phyloP scores from a whole-genome alignment of 2,888 invertebrate genomes.

The Spicauda simplicius region DNA sequence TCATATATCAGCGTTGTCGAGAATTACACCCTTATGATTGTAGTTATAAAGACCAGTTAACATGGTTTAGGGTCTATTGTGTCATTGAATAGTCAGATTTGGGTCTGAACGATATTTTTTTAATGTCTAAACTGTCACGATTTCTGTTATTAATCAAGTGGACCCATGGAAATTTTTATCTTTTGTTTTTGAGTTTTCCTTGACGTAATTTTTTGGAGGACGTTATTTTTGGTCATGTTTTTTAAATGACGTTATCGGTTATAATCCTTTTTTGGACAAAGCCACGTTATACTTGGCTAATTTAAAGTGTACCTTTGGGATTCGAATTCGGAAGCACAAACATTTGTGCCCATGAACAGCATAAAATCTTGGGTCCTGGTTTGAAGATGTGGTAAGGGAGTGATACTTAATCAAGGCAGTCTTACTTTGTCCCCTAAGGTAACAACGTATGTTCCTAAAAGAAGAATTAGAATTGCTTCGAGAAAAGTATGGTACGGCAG shows the following conservation, averaged over 20 bases:
- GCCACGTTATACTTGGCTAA: too few relatives aligned
- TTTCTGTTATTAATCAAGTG: conserved; percentile 70
- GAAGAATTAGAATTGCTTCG: too few relatives aligned
- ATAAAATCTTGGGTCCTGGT: too few relatives aligned
- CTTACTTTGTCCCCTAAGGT: too few relatives aligned
- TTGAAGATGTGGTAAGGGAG: too few relatives aligned
- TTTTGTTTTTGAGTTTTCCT: conserved; percentile 42
- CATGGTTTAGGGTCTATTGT: conserved; percentile 59
- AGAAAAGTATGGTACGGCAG: too few relatives aligned
- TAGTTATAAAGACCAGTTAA: conserved; percentile 57
- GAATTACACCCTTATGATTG: conserved; percentile 52
- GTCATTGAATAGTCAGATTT: conserved; percentile 56
- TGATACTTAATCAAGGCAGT: too few relatives aligned
- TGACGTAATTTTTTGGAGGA: not conserved
- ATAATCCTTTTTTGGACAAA: too few relatives aligned
- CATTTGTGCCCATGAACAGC: too few relatives aligned
- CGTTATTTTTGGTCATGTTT: not conserved
- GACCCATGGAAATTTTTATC: conserved; percentile 43
- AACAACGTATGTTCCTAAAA: too few relatives aligned
- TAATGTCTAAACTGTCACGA: conserved; percentile 61
- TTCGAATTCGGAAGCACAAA: too few relatives aligned
- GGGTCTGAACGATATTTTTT: conserved; percentile 61
- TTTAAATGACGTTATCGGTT: not conserved
- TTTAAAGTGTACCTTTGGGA: too few relatives aligned
- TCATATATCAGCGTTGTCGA: conserved; percentile 39